Evolutionary conservation across 2,113 vertebrate genomes (phyloP).

Genomic region (Tylochromis polylepis): DNA sequence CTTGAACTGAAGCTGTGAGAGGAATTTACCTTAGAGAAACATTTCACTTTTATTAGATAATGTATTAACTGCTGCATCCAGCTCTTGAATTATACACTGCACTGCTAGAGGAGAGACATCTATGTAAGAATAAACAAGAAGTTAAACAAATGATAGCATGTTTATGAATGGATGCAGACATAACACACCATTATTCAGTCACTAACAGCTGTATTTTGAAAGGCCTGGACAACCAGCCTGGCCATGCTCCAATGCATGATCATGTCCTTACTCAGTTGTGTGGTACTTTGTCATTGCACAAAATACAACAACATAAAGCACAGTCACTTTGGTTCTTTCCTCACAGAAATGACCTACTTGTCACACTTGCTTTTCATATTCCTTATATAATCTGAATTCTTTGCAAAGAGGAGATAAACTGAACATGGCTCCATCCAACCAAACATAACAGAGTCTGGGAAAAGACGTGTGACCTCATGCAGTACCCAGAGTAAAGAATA

Average conservation of each 20-base stretch:
- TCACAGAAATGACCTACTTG: conserved; percentile 54
- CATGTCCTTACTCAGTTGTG: neutral
- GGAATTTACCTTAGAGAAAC: neutral
- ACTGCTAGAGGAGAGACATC: neutral
- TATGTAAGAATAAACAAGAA: neutral
- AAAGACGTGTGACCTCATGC: conserved; percentile 30
- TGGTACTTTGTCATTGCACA: neutral
- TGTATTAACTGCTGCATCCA: neutral
- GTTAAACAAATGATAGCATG: neutral
- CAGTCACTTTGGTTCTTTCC: neutral
- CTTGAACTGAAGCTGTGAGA: neutral
- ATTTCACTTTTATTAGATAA: neutral
- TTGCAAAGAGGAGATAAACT: conserved; percentile 43
- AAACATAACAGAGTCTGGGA: conserved; percentile 50
- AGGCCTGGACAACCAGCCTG: neutral
- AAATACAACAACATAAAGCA: neutral
- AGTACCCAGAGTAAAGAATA: conserved; percentile 22
- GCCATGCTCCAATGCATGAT: neutral
- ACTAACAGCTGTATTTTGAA: neutral
- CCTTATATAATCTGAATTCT: conserved; percentile 33
- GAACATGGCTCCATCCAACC: conserved; percentile 35
- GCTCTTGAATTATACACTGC: neutral
- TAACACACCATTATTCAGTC: neutral
- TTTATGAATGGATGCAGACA: neutral
- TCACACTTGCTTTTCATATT: conserved; percentile 30